phyloP scores from a whole-genome alignment of 2,113 vertebrate species.

The Fukomys damarensis region DNA sequence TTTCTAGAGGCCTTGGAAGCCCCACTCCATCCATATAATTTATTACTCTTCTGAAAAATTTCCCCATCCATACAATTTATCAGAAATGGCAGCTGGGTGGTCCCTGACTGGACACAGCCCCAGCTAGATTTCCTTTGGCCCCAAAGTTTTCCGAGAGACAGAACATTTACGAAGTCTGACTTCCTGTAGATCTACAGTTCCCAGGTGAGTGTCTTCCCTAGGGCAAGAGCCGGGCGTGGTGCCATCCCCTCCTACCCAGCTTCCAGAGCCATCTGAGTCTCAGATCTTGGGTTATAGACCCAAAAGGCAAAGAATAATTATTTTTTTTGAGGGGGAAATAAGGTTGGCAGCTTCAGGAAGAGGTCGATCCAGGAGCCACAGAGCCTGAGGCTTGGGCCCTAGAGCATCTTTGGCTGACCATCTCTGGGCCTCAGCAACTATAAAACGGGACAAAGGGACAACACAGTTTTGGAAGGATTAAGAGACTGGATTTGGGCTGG shows the following conservation, averaged over 20 bases:
- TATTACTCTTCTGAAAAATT: too few relatives aligned
- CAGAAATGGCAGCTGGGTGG: neutral
- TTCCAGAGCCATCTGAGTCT: neutral
- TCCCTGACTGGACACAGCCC: neutral
- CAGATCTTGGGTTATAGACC: neutral
- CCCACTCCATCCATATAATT: neutral
- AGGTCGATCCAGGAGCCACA: neutral
- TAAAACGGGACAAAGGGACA: neutral
- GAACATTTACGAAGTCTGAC: neutral
- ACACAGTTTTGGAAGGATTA: too few relatives aligned
- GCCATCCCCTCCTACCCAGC: neutral
- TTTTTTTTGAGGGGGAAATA: neutral
- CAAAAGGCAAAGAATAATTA: neutral
- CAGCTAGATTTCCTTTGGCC: neutral
- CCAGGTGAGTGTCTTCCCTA: neutral
- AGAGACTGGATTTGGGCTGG: too few relatives aligned
- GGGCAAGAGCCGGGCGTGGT: too few relatives aligned
- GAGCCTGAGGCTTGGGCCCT: neutral
- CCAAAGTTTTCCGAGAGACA: neutral
- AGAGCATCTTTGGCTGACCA: too few relatives aligned
- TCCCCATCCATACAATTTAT: neutral
- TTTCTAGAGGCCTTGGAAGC: neutral
- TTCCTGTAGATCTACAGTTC: neutral
- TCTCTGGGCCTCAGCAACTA: neutral
- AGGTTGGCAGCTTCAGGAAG: neutral